phyloP scores from a whole-genome alignment of 2,797 vertebrate species.

The Lacerta bilineata region DNA sequence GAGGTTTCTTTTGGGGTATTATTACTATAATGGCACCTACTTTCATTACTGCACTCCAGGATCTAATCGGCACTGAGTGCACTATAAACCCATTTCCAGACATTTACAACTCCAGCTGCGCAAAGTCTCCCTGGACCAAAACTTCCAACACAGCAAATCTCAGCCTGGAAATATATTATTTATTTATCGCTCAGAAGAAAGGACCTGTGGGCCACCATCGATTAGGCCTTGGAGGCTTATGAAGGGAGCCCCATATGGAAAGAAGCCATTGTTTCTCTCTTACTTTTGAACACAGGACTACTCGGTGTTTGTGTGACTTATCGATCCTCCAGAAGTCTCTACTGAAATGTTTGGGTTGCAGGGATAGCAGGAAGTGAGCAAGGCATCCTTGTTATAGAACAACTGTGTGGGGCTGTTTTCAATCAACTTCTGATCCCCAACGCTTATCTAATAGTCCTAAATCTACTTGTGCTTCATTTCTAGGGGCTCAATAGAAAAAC shows the following conservation, averaged over 20 bases:
- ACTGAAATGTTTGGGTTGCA: conserved; percentile 43
- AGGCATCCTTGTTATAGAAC: conserved; percentile 18
- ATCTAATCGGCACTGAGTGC: conserved; percentile 48
- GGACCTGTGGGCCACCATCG: not conserved
- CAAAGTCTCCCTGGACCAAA: not conserved
- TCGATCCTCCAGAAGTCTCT: conserved; percentile 28
- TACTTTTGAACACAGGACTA: conserved; percentile 4
- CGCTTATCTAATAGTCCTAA: not conserved
- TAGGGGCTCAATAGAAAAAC: not conserved
- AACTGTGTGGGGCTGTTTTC: conserved; percentile 34
- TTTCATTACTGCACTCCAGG: conserved; percentile 54
- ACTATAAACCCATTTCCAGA: conserved; percentile 29
- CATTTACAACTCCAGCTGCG: conserved; percentile 31
- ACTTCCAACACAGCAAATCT: conserved; percentile 13
- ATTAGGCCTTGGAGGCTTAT: conserved; percentile 43
- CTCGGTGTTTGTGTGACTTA: conserved; percentile 31
- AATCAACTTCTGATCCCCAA: not conserved
- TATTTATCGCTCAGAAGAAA: conserved; percentile 34
- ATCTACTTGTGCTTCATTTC: not conserved
- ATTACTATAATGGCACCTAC: conserved; percentile 53
- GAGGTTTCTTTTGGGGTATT: conserved; percentile 64
- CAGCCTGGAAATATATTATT: not conserved
- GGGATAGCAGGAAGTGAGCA: not conserved
- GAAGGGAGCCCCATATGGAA: conserved; percentile 14
- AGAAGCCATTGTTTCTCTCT: not conserved